Evolutionary conservation across 2,888 invertebrate species (phyloP).

Genomic region (Diaphora mendica): DNA sequence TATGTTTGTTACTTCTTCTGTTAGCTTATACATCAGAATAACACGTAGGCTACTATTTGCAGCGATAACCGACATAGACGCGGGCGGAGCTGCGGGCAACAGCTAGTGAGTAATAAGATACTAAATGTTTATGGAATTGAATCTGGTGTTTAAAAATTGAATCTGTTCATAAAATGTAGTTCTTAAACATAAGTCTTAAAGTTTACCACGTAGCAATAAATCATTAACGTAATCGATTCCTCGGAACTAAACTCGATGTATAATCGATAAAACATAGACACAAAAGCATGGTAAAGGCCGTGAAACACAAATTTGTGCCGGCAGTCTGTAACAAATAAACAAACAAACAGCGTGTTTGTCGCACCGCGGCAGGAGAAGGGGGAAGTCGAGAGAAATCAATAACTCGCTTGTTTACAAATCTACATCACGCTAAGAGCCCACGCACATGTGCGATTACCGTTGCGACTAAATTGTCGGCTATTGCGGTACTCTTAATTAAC

Average conservation of each 20-base stretch:
- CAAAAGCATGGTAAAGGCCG: slow-evolving; percentile 4
- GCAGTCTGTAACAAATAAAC: slow-evolving; percentile 9
- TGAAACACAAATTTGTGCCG: background rate
- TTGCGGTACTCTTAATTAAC: slow-evolving; percentile 29
- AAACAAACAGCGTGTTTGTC: slow-evolving; percentile 36
- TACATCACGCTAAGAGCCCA: slow-evolving; percentile 33
- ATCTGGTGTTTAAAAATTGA: background rate
- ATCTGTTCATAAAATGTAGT: background rate
- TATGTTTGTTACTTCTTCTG: too few relatives aligned
- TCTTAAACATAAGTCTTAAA: background rate
- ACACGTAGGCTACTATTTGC: too few relatives aligned
- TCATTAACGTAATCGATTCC: background rate
- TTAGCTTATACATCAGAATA: too few relatives aligned
- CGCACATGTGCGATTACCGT: slow-evolving; percentile 46
- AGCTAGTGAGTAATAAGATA: background rate
- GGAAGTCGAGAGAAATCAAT: slow-evolving; percentile 37
- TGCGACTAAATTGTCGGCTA: slow-evolving; percentile 27
- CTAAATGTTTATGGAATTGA: background rate
- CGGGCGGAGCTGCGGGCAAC: too few relatives aligned
- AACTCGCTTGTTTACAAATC: slow-evolving; percentile 32
- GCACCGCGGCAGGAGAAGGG: slow-evolving; percentile 24
- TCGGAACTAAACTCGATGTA: background rate
- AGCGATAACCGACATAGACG: too few relatives aligned
- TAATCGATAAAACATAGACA: background rate
- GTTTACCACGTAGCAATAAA: background rate